Evolutionary conservation across 2,113 vertebrate genomes (phyloP).

Genomic region (Cebidichthys violaceus): DNA sequence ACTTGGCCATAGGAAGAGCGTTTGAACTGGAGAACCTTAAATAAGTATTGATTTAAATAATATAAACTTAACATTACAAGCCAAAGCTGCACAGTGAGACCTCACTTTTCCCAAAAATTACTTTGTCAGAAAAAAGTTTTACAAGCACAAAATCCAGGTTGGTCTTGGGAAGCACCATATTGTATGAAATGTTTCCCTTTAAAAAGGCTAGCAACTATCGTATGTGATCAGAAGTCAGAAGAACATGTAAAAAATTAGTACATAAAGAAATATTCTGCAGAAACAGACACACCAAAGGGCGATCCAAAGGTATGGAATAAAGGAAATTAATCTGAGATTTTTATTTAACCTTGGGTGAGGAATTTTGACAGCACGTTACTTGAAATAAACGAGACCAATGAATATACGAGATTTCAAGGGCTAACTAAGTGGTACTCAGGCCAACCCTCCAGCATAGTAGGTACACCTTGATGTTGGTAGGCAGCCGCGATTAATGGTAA

Average conservation of each 20-base stretch:
- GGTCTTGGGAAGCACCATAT: not conserved
- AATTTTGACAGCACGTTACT: not conserved
- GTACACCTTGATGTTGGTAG: no score
- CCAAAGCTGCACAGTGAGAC: not conserved
- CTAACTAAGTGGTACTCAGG: not conserved
- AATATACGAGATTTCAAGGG: not conserved
- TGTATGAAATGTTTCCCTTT: not conserved
- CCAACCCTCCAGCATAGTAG: not conserved
- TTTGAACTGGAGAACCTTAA: not conserved
- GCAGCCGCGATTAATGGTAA: not conserved
- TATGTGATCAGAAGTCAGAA: not conserved
- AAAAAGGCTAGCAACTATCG: not conserved
- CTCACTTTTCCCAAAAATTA: not conserved
- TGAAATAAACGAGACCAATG: not conserved
- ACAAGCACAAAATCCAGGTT: not conserved
- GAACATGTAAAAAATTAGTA: not conserved
- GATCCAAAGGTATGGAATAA: not conserved
- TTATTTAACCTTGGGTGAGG: no score
- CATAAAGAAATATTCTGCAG: not conserved
- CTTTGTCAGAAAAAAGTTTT: not conserved
- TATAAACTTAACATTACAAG: not conserved
- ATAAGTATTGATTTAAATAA: not conserved
- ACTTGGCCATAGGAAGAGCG: not conserved
- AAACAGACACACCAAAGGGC: not conserved
- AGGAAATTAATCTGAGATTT: not conserved